phyloP scores from a whole-genome alignment of 2,888 invertebrate species.

The Amblyteles armatorius region DNA sequence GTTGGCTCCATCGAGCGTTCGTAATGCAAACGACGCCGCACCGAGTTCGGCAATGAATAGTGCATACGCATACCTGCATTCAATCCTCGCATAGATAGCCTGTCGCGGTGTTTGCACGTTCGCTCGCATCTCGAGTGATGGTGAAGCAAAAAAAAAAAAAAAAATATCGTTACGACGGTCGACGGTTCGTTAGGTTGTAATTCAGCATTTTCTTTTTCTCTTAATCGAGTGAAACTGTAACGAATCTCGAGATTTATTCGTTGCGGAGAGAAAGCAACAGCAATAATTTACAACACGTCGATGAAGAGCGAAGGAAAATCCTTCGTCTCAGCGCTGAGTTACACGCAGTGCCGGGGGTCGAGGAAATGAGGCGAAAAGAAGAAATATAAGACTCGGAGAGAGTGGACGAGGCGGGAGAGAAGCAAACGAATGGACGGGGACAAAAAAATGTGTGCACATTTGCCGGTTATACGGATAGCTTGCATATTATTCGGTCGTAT shows the following conservation, averaged over 20 bases:
- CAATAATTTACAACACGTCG: not conserved
- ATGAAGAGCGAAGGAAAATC: not conserved
- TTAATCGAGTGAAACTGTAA: not conserved
- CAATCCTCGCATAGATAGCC: not conserved
- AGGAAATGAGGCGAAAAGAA: slow-evolving; percentile 1
- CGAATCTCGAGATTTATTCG: not conserved
- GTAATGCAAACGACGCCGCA: slow-evolving; percentile 22
- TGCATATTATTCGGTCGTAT: slow-evolving; percentile 20
- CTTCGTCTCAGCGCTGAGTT: not conserved
- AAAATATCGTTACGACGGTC: not conserved
- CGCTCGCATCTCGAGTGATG: too few species aligned
- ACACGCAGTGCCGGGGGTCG: not conserved
- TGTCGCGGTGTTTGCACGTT: not conserved
- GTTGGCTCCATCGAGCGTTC: slow-evolving; percentile 32
- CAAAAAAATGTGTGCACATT: slow-evolving; percentile 35
- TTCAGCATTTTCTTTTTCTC: not conserved
- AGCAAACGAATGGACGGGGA: not conserved
- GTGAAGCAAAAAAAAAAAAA: not conserved
- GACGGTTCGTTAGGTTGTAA: not conserved
- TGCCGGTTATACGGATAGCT: slow-evolving; percentile 25
- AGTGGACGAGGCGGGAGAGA: not conserved
- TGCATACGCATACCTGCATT: not conserved
- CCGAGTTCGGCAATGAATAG: slow-evolving; percentile 7
- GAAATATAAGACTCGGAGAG: not conserved
- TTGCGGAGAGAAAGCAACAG: not conserved